Conservation (phyloP, 1,140 invertebrate genomes). For the Apis dorsata region DNA sequence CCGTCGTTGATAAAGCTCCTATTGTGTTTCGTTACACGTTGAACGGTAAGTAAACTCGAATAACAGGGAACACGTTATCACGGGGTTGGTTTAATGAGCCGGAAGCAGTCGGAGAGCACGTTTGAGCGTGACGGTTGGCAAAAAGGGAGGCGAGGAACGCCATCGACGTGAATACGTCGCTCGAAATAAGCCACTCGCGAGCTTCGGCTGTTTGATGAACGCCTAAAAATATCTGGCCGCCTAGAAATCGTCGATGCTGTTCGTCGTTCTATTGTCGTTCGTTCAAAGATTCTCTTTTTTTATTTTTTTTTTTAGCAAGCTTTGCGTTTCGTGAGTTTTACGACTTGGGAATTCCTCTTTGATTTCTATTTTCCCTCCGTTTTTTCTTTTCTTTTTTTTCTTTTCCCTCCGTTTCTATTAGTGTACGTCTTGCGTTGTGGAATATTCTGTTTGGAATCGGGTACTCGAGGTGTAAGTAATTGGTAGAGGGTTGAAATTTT, state of each 20-base stretch:
- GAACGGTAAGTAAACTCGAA: conserved; percentile 21
- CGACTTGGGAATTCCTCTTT: neutral
- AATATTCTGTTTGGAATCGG: neutral
- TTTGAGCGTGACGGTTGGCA: conserved; percentile 10
- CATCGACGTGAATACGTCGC: conserved; percentile 33
- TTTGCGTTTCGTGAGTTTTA: neutral
- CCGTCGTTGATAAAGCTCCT: conserved; percentile 15
- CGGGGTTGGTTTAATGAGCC: conserved; percentile 39
- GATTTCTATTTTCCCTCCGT: neutral
- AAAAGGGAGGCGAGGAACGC: conserved; percentile 9
- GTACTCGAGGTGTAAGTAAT: neutral
- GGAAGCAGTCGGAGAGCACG: conserved; percentile 26
- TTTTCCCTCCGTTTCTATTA: neutral
- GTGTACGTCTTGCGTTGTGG: neutral
- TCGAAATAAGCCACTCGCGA: conserved; percentile 34
- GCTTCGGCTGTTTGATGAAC: conserved; percentile 31
- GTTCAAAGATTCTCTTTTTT: neutral
- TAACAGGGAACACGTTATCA: conserved; percentile 36
- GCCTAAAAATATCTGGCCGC: conserved; percentile 22
- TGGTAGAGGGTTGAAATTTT: neutral
- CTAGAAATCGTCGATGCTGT: conserved; percentile 2
- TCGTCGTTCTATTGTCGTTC: conserved; percentile 4
- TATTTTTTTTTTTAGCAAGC: neutral
- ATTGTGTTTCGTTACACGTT: conserved; percentile 32
- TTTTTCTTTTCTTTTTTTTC: neutral